Base-by-base conservation (phyloP, 1,140 invertebrate genomes). In the Aphelenchoides besseyi region DNA sequence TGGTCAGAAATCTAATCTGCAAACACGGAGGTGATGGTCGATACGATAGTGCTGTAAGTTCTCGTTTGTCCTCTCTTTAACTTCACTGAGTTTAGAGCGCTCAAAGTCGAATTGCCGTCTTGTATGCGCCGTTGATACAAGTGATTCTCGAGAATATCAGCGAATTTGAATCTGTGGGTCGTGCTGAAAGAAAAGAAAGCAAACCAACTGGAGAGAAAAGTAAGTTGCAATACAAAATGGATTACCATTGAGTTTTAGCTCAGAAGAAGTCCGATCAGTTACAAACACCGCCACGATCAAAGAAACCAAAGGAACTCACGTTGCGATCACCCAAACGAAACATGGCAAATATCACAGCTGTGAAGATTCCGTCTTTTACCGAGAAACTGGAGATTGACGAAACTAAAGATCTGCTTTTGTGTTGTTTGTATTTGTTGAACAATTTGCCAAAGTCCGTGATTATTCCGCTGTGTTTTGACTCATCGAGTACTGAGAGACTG, bases 21-120 rank as follows among this genome's bases (percentile, higher is more conserved):
- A 97, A 97, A 85, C 95, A 97, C 86, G 91, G 95, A 77, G 88
- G 93, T 80, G 95, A 97, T 86, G 91, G 93, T 82, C 87, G 94
- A 71, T 97, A 95, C 85, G 89, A 85, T 53, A 80, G 85, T 64
- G 85, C 86, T 77, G 88, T 88, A 79, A 77, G 79, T 80, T 18
- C 41, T 23, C 12, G n/a, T n/a, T n/a, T n/a, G n/a, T n/a, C n/a
- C n/a, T n/a, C n/a, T n/a, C n/a, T n/a, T n/a, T n/a, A n/a, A n/a
- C n/a, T n/a, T n/a, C n/a, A 48, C 12, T 12, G 41, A 48, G 12
- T 48, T 48, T 48, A 91, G 89, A 90, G 90, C 55, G 90, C 92
- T 82, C 89, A 95, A 79, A 90, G 90, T 3, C 87, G 94, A 67
- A 92, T 97, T 68, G 91, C 92, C 0, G 88, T 91, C 3, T 87